phyloP scores from a whole-genome alignment of 2,113 vertebrate genomes.

The Isichthys henryi region DNA sequence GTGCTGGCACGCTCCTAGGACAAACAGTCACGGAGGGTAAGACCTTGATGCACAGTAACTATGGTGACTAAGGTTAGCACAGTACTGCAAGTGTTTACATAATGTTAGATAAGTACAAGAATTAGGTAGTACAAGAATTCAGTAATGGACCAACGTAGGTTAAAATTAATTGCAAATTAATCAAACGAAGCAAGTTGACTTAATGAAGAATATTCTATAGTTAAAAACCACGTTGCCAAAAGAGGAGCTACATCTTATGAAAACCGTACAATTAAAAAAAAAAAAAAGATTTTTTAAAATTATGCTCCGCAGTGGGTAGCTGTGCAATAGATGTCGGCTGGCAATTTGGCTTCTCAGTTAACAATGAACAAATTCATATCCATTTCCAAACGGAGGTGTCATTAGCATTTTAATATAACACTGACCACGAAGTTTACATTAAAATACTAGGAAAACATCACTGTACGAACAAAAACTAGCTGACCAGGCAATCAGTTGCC shows the following conservation, averaged over 20 bases:
- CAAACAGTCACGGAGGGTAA: not conserved
- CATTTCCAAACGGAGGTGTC: not conserved
- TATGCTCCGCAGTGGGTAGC: not conserved
- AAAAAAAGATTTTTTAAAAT: not conserved
- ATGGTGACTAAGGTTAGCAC: not conserved
- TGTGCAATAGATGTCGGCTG: not conserved
- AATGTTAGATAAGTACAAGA: not conserved
- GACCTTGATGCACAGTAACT: not conserved
- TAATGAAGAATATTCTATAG: not conserved
- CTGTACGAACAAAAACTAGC: not conserved
- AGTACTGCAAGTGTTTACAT: not conserved
- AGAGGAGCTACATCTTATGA: not conserved
- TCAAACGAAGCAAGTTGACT: not conserved
- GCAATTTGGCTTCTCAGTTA: not conserved
- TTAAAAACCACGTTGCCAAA: not conserved
- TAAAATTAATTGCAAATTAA: not conserved
- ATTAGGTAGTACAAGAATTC: not conserved
- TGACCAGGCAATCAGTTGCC: not conserved
- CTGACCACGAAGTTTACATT: not conserved
- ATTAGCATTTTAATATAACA: not conserved
- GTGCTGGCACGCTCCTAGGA: not conserved
- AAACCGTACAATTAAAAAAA: not conserved
- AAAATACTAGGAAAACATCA: not conserved
- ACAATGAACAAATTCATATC: not conserved
- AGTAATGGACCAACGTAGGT: not conserved